Percentiles rank a stretch among this genome's conserved stretches.
Conservation (phyloP, 2,113 vertebrate species). For the Platichthys stellatus region DNA sequence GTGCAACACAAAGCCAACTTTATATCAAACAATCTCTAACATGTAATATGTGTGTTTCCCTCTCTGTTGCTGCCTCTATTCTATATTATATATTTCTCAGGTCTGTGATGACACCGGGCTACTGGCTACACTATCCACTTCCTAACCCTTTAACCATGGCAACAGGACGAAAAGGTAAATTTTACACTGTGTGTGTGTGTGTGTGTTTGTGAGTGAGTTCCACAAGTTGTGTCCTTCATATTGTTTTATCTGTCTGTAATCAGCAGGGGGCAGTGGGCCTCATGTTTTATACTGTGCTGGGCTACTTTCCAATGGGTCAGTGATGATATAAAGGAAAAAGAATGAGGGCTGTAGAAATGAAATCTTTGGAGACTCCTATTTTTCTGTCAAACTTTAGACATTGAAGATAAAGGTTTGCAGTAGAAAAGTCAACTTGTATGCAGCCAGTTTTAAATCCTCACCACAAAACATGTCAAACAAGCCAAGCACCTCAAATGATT, state of each 20-base stretch:
- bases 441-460: no score
- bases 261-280: not conserved
- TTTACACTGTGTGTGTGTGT: not conserved
- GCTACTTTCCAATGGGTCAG: not conserved
- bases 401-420: no score
- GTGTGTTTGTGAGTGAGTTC: not conserved
- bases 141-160: conserved; percentile 59
- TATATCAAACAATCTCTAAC: no score
- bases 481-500: no score
- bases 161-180: conserved; percentile 69
- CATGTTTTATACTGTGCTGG: not conserved
- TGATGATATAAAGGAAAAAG: no score
- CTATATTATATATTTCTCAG: not conserved
- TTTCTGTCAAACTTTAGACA: no score
- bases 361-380: no score
- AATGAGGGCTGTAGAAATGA: no score
- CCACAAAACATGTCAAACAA: no score
- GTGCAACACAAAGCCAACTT: no score
- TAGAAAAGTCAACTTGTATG: no score
- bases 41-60: no score
- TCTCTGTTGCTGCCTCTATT: not conserved
- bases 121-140: conserved; percentile 8
- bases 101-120: conserved; percentile 50
- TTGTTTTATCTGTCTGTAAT: not conserved
- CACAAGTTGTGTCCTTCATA: not conserved